These are phyloP conservation scores for Pectinophora gossypiella DNA, from an alignment of 1,140 invertebrate genomes.

Conservation along the genomic window DNA sequence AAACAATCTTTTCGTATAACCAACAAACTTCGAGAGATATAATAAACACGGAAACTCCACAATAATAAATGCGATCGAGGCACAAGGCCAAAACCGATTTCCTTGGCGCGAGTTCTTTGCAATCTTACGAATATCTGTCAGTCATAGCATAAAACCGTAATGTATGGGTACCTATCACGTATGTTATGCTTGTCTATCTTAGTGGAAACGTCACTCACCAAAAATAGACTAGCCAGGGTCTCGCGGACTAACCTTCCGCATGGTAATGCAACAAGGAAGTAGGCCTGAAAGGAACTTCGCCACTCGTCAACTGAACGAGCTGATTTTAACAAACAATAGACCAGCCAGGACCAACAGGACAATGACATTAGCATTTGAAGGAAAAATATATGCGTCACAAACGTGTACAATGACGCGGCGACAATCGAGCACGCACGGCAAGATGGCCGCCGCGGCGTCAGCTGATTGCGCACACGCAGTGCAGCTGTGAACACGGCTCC, in stretches of 20 bases:
- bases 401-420: constrained; percentile 59
- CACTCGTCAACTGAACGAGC: constrained; percentile 28
- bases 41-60: not conserved
- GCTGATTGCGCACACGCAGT: constrained; percentile 63
- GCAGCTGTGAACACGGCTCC: constrained; percentile 30
- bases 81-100: not conserved
- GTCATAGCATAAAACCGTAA: no score
- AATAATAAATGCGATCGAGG: not conserved
- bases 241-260: constrained; percentile 40
- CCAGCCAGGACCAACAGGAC: constrained; percentile 45
- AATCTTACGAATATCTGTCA: no score
- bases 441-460: constrained; percentile 68
- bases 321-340: constrained; percentile 34
- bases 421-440: constrained; percentile 56
- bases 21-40: no score
- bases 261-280: constrained; percentile 40
- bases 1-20: no score
- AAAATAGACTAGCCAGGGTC: constrained; percentile 61
- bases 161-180: no score
- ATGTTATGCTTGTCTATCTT: constrained; percentile 3
- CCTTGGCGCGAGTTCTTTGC: not conserved
- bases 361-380: constrained; percentile 64
- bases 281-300: constrained; percentile 13
- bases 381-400: constrained; percentile 56
- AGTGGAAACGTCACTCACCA: constrained; percentile 48